phyloP scores from a whole-genome alignment of 2,113 vertebrate species.

The Elgaria multicarinata region DNA sequence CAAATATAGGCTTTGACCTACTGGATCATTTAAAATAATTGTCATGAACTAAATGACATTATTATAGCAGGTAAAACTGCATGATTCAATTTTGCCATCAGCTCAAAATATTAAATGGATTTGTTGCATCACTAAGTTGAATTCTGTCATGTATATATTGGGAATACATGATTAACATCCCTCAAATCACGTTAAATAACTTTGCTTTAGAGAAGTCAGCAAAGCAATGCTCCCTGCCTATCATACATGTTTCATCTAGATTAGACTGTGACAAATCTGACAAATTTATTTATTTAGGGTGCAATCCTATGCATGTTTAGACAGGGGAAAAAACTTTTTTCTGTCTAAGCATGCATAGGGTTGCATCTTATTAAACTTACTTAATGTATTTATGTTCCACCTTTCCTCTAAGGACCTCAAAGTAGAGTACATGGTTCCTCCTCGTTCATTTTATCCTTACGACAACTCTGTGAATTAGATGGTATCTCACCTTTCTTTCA shows the following conservation, averaged over 20 bases:
- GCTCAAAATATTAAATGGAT: background rate
- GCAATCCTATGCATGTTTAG: too few species aligned
- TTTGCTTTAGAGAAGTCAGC: background rate
- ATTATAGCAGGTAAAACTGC: background rate
- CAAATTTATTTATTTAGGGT: too few species aligned
- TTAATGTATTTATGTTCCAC: too few species aligned
- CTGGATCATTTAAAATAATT: slow-evolving; percentile 2
- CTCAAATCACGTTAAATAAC: background rate
- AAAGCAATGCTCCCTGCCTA: too few species aligned
- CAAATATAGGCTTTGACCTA: background rate
- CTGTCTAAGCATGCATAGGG: too few species aligned
- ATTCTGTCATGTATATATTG: background rate
- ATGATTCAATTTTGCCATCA: background rate
- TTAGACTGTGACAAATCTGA: background rate
- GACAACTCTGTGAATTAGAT: too few species aligned
- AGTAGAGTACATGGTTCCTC: too few species aligned
- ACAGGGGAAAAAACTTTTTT: too few species aligned
- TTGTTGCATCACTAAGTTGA: background rate
- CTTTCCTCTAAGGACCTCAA: too few species aligned
- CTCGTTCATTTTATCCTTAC: too few species aligned
- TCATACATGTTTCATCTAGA: background rate
- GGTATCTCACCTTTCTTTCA: too few species aligned
- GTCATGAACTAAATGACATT: background rate
- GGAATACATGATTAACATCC: background rate
- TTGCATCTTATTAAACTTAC: too few species aligned